Conservation (phyloP, 2,888 invertebrate genomes). For the Agrotis exclamationis region DNA sequence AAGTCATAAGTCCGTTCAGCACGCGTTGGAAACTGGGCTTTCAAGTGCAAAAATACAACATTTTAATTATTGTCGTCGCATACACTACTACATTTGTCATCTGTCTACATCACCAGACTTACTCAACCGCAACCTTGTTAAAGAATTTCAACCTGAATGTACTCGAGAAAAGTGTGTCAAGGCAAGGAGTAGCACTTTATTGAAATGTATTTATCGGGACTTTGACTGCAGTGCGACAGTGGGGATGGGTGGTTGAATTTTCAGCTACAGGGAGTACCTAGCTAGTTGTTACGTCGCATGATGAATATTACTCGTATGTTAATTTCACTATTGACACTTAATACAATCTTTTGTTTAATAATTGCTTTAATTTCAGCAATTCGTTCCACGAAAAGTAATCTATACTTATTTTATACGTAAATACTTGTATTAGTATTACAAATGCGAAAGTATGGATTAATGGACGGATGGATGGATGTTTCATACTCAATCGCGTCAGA, state of each 20-base stretch:
- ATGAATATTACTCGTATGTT: neutral
- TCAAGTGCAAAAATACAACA: too few species aligned
- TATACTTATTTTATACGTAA: too few species aligned
- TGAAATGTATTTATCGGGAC: slow-evolving; percentile 1
- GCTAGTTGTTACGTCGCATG: neutral
- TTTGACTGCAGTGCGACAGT: slow-evolving; percentile 24
- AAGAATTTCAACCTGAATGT: slow-evolving; percentile 9
- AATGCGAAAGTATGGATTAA: too few species aligned
- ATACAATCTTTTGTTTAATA: too few species aligned
- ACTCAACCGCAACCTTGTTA: slow-evolving; percentile 11
- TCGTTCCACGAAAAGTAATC: too few species aligned
- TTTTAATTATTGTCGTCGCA: neutral
- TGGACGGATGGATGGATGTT: too few species aligned
- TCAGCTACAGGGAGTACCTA: neutral
- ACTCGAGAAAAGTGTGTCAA: slow-evolving; percentile 28
- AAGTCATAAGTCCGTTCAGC: too few species aligned
- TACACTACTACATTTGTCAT: neutral
- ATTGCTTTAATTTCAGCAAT: too few species aligned
- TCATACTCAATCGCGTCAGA: too few species aligned
- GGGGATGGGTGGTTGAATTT: neutral
- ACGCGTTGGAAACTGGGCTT: too few species aligned
- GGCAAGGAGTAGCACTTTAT: slow-evolving; percentile 18
- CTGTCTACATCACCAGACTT: neutral
- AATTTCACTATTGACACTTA: too few species aligned
- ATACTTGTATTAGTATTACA: too few species aligned